Evolutionary conservation across 2,888 invertebrate genomes (phyloP), one percentile per base, ranked within the genome.

Genomic region (Cataglyphis rosenhaueri): DNA sequence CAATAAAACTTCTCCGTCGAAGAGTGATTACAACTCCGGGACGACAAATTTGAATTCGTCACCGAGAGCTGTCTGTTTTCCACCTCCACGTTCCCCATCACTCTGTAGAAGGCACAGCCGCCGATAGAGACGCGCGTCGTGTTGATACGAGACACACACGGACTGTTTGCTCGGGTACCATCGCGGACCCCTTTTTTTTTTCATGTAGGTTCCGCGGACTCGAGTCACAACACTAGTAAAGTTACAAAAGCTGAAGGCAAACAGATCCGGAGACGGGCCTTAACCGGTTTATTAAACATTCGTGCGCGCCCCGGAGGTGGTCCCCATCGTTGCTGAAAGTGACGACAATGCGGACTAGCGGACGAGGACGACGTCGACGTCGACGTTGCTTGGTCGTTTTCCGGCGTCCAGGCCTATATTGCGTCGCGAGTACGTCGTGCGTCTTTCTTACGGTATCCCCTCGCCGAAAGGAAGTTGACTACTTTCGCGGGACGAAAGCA

Each of bases 161-260:
- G 90, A 90, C 89, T 93, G 90, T 93, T 93, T 93, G 92, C 91
- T 90, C 90, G 88, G 89, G 86, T 84, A 87, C 90, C 91, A 92
- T 91, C 89, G 90, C 90, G 89, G 89, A 90, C 90, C 91, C 89
- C 82, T 32, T 89, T 68, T 82, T 81, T 86, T 88, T 89, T 90
- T 90, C 86, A 82, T 88, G 88, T 90, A 87, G 75, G 81, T 79
- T 75, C 81, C 85, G 52, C 52, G 52, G 88, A 85, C 85, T 84
- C 89, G 87, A 93, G 92, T 92, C 92, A 93, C 92, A 93, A 93
- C 92, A 93, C 93, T 92, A 90, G 93, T 92, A 91, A 92, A 92
- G 92, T 92, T 92, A 93, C 93, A 93, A 93, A 91, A 92, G 90
- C 90, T 87, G 88, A 92, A 92, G 90, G 92, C 91, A 92, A 93